Base-by-base conservation (phyloP, 2,113 vertebrate species). In the Himantopus leucocephalus region DNA sequence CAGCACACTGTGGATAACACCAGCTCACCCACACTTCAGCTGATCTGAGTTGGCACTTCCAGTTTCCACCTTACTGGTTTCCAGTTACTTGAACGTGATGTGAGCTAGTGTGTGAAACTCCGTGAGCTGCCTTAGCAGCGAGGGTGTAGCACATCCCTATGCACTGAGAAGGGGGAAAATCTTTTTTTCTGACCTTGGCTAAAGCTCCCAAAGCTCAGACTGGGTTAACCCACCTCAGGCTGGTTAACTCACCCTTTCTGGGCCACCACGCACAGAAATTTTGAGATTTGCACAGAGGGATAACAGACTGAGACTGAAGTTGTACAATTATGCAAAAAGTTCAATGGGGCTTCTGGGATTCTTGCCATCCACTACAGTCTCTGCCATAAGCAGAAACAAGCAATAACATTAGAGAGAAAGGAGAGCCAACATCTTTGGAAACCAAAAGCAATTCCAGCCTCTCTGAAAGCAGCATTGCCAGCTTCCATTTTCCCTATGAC, bases 41-140 rank as follows among this genome's bases (percentile, higher is more conserved):
- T 59, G 59, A 15, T 43, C 63, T 47, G 50, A 84, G 47, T 0
- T 68, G 84, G 60, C 70, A 94, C 80, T 43, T 89, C 47, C 60
- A 71, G 52, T 56, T 84, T 91, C 84, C 93, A 94, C 60, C 19
- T 86, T 64, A 68, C 27, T 71, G 80, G 93, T 60, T 94, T 93
- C 85, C 71, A 92, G 71, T 92, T 92, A 62, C 41, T 26, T 34
- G 45, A 85, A 78, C 0, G 0, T 10, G 67, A 85, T 34, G 41
- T 8, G 59, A 86, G 56, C 66, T 67, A 53, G 2, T 1, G 5
- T 11, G 37, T 34, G 39, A 47, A 60, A 58, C 45, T 9, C 18
- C 56, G 14, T 0, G 6, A 35, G 55, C 8, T 82, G 64, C 70
- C 58, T 63, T 20, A 73, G 50, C 39, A 87, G 80, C 14, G 70